Base-by-base conservation (phyloP, 2,888 invertebrate genomes). In the Merodon equestris region DNA sequence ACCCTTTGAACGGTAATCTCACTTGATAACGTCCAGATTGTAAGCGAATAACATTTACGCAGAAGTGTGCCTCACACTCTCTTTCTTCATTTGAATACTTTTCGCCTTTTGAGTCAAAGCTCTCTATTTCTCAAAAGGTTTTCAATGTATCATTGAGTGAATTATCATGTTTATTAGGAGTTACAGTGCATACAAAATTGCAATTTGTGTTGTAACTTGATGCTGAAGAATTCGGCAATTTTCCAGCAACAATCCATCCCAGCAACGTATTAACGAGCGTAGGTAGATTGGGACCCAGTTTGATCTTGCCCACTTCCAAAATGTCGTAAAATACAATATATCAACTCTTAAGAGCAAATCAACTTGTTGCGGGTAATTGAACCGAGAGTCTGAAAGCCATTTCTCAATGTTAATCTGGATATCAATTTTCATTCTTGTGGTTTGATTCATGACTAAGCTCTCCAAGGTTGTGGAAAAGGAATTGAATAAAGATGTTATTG, bases 221-320 rank as follows among this genome's bases (percentile, higher is more conserved):
- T n/a, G n/a, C n/a, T n/a, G 19, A 56, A 56, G 19, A 14, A 9
- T 40, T 18, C n/a, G 42, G 44, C 14, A 76, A 36, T 13, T 18
- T 66, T 53, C 66, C 61, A 17, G 71, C 61, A 12, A 70, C 53
- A 19, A 68, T 57, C 54, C 74, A 74, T 15, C 67, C 61, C 7
- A 74, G 34, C 13, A 68, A 34, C 1, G 61, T 74, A 15, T 50
- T 68, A 42, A 63, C 51, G 18, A 44, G 12, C 1, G 47, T 56
- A 1, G 68, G 70, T 34, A 14, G 14, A 38, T 68, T 56, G 38
- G 68, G 63, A 0, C 40, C 14, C n/a, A n/a, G n/a, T n/a, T n/a
- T n/a, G n/a, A n/a, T n/a, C n/a, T n/a, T n/a, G n/a, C n/a, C n/a
- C n/a, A n/a, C n/a, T n/a, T n/a, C n/a, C n/a, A n/a, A n/a, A n/a